Percentiles rank a stretch among this genome's conserved stretches.
These are phyloP conservation scores for Temnothorax nylanderi DNA, from an alignment of 1,140 invertebrate genomes.

Conservation along the genomic window DNA sequence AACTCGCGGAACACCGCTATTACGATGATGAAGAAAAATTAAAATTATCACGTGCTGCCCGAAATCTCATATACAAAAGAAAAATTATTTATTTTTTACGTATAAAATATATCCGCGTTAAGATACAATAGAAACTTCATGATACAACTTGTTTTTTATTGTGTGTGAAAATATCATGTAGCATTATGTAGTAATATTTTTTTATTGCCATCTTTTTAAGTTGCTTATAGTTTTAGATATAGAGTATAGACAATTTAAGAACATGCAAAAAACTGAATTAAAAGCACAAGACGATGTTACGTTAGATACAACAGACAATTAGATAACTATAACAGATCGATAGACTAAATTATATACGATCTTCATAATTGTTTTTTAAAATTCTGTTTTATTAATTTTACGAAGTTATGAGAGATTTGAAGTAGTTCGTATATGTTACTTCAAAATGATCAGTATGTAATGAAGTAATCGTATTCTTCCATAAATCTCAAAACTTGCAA, in stretches of 20 bases:
- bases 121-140: neutral
- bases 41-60: constrained; percentile 40
- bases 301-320: neutral
- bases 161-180: neutral
- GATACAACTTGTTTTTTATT: constrained; percentile 12
- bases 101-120: neutral
- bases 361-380: neutral
- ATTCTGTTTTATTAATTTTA: neutral
- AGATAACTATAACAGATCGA: neutral
- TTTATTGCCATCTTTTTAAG: neutral
- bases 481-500: neutral
- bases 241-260: neutral
- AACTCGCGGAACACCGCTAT: constrained; percentile 53
- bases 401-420: neutral
- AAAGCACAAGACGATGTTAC: neutral
- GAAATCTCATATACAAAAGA: neutral
- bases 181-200: neutral
- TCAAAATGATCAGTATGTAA: neutral
- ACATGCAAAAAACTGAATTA: neutral
- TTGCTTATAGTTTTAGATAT: neutral
- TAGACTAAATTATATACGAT: neutral
- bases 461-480: neutral
- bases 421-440: neutral
- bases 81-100: constrained; percentile 26
- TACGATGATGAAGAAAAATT: constrained; percentile 63